These are phyloP conservation scores for Rhabditoides inermis DNA, from an alignment of 2,888 invertebrate species.

Conservation along the genomic window DNA sequence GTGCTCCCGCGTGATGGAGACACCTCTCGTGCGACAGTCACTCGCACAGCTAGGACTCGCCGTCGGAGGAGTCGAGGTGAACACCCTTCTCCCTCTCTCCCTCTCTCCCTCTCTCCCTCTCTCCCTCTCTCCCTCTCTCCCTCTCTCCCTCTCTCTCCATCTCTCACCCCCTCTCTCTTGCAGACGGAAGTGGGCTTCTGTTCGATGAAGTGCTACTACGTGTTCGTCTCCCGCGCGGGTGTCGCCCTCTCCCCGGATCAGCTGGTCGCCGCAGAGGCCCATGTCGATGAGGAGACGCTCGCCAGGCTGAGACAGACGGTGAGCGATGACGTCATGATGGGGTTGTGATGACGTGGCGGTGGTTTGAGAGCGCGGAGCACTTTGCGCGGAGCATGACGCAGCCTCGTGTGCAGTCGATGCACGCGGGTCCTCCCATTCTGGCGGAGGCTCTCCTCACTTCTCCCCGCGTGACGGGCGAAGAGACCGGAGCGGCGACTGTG, in stretches of 20 bases:
- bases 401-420: conserved; percentile 12
- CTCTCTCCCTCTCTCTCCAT: background rate
- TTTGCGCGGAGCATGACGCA: conserved; percentile 38
- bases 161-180: background rate
- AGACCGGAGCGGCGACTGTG: no score
- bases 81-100: no score
- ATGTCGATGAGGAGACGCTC: conserved; percentile 36
- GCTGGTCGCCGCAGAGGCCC: conserved; percentile 28
- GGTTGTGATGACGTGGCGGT: no score
- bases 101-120: background rate
- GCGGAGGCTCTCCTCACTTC: background rate
- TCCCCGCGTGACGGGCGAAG: no score
- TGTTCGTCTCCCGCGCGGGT: conserved; percentile 67
- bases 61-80: no score
- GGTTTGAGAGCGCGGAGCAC: conserved; percentile 39
- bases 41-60: no score
- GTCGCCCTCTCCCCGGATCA: conserved; percentile 35
- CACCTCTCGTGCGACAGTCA: no score
- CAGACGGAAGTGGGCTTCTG: conserved; percentile 64
- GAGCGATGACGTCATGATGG: no score
- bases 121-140: background rate
- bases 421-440: background rate
- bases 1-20: no score
- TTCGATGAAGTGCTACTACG: conserved; percentile 77
- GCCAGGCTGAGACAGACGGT: conserved; percentile 34